Evolutionary conservation across 1,140 invertebrate genomes (phyloP).

Genomic region (Doryteuthis pealeii): DNA sequence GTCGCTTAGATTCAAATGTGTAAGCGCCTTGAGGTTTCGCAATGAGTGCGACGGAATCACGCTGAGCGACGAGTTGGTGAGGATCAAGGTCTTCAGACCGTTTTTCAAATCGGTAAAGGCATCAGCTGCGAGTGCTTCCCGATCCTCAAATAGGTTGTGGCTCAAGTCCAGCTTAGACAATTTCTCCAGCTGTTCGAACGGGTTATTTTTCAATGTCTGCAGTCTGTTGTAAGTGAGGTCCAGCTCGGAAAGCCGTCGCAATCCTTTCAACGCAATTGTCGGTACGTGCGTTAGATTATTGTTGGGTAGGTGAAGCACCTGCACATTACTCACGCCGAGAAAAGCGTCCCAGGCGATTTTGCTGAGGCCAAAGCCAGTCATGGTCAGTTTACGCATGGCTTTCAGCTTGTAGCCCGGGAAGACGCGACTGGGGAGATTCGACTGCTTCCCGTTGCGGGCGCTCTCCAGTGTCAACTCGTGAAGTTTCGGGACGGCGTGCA

Average conservation of each 20-base stretch:
- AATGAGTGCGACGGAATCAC: background rate
- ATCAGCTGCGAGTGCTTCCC: background rate
- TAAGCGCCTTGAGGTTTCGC: background rate
- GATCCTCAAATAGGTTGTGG: background rate
- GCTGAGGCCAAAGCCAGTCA: background rate
- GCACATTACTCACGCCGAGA: background rate
- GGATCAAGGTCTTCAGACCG: background rate
- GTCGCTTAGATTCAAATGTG: background rate
- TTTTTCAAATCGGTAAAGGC: background rate
- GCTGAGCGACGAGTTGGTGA: background rate
- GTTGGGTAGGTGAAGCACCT: background rate
- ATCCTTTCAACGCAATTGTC: background rate
- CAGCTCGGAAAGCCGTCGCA: background rate
- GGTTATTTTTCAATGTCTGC: background rate
- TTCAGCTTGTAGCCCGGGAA: background rate
- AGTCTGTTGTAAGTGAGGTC: background rate
- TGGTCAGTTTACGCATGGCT: background rate
- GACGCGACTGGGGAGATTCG: background rate
- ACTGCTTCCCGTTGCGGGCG: background rate
- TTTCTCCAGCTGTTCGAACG: background rate
- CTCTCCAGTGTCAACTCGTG: background rate
- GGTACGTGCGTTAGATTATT: background rate
- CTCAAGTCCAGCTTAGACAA: background rate
- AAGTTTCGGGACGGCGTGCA: background rate
- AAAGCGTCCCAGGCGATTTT: background rate